These are phyloP conservation scores for Hirudinaria manillensis DNA, from an alignment of 2,888 invertebrate genomes.

Conservation along the genomic window DNA sequence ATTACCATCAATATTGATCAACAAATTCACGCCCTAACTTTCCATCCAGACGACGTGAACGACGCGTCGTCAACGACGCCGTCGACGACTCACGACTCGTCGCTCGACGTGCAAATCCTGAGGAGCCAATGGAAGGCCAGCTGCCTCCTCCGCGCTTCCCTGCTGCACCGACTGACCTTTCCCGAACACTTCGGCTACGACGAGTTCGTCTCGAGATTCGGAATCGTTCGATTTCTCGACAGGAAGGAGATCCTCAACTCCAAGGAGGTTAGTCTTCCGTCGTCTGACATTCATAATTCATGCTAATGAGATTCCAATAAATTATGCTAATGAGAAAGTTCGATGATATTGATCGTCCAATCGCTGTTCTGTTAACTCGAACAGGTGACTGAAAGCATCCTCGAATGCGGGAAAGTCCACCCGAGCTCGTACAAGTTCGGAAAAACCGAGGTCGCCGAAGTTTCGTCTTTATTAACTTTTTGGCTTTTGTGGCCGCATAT, in stretches of 20 bases:
- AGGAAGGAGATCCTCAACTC: not conserved
- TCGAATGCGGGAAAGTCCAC: not conserved
- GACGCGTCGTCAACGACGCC: not conserved
- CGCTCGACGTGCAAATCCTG: not conserved
- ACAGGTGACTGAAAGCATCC: slow-evolving; percentile 1
- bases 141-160: not conserved
- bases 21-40: too few species aligned
- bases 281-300: not conserved
- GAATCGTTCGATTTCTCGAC: not conserved
- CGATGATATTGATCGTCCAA: not conserved
- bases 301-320: not conserved
- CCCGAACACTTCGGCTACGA: not conserved
- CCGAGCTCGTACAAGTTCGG: not conserved
- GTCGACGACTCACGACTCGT: not conserved
- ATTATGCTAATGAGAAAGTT: not conserved
- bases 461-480: not conserved
- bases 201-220: not conserved
- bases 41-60: too few species aligned
- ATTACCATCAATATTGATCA: too few species aligned
- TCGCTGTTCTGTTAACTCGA: not conserved
- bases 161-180: not conserved
- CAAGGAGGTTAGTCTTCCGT: not conserved
- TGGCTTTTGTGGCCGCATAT: not conserved
- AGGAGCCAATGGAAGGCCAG: slow-evolving; percentile 12
- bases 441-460: not conserved